Conservation (phyloP, 2,888 invertebrate genomes). For the Drosophila planitibia region DNA sequence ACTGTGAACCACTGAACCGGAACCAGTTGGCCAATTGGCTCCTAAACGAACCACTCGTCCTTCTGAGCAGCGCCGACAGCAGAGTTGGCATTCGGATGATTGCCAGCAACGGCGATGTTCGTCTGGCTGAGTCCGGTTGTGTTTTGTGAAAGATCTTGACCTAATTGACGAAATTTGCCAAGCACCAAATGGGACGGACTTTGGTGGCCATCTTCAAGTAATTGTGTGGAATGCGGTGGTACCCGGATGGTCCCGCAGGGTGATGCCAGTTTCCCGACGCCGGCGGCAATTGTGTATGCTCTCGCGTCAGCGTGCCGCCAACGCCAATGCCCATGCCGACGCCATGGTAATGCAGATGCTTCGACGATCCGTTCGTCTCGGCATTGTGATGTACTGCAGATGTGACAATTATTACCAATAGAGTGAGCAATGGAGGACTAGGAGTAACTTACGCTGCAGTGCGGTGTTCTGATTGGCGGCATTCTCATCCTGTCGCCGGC, state of each 20-base stretch:
- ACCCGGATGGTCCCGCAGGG: constrained; percentile 92
- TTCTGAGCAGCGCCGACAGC: constrained; percentile 89
- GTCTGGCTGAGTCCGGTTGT: constrained; percentile 79
- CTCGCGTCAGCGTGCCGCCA: constrained; percentile 87
- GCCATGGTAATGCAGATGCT: constrained; percentile 86
- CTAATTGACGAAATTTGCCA: constrained; percentile 91
- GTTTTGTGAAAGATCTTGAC: constrained; percentile 87
- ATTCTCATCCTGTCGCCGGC: constrained; percentile 87
- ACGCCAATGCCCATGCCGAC: constrained; percentile 66
- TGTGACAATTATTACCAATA: neutral
- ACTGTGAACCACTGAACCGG: constrained; percentile 34
- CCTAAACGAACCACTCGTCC: constrained; percentile 95
- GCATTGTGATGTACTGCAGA: constrained; percentile 85
- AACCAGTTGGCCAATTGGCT: constrained; percentile 18
- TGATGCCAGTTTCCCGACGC: constrained; percentile 97
- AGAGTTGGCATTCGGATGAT: constrained; percentile 81
- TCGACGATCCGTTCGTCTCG: constrained; percentile 90
- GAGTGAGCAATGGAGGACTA: neutral
- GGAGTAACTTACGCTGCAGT: constrained; percentile 84
- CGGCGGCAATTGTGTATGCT: constrained; percentile 87
- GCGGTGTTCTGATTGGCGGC: constrained; percentile 85
- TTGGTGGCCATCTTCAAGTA: constrained; percentile 89
- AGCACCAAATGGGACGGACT: constrained; percentile 97
- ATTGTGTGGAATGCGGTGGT: constrained; percentile 86
- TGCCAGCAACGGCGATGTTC: constrained; percentile 75